Conservation (phyloP, 2,113 vertebrate species). For the Strix aluco region DNA sequence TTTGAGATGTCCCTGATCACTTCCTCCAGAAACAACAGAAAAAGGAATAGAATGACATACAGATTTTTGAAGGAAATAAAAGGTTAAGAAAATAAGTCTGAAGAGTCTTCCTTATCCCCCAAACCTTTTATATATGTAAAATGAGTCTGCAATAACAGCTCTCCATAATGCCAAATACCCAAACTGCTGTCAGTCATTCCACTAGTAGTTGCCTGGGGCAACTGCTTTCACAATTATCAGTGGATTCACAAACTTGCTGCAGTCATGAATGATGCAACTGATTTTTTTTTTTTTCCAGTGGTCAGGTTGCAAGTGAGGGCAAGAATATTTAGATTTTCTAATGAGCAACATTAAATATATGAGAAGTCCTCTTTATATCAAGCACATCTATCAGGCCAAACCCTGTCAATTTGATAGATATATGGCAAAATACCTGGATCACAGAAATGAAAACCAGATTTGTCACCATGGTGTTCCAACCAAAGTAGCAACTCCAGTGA, state of each 20-base stretch:
- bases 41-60: background rate
- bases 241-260: background rate
- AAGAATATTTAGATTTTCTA: background rate
- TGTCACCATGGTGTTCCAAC: background rate
- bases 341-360: background rate
- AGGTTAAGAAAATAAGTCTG: background rate
- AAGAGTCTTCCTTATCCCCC: background rate
- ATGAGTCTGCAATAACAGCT: background rate
- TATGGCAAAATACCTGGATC: background rate
- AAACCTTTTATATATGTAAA: background rate
- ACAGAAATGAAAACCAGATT: background rate
- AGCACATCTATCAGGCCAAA: background rate
- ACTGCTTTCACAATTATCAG: conserved; percentile 24
- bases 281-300: background rate
- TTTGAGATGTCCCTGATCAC: background rate
- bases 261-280: background rate
- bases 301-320: background rate
- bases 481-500: background rate
- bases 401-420: background rate
- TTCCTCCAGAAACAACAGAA: background rate
- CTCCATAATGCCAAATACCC: background rate
- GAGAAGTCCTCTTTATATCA: background rate
- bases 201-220: conserved; percentile 28
- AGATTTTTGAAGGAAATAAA: background rate
- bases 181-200: conserved; percentile 15